Base-by-base conservation (phyloP, 2,797 vertebrate species). In the Pyrocephalus nanus region DNA sequence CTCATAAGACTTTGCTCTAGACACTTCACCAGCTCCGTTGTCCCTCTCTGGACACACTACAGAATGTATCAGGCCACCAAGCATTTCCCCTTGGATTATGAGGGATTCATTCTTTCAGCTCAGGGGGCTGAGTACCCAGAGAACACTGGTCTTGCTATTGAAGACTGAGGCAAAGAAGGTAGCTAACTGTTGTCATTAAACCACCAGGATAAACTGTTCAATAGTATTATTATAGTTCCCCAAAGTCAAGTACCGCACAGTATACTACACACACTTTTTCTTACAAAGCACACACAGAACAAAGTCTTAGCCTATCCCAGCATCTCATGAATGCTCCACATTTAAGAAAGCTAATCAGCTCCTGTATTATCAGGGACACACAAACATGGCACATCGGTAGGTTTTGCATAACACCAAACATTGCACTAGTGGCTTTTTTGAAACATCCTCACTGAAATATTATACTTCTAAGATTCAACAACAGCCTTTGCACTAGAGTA, bases 291-390 rank as follows among this genome's bases (percentile, higher is more conserved):
- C 25, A 69, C 29, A 72, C 5, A 87, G 13, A 84, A 92, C 7
- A 42, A 86, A 90, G 65, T 27, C 58, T 83, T 62, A 86, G 47
- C 13, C 50, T 73, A 78, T 27, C 88, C 14, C 27, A 74, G 30
- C 38, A 72, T 89, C 93, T 90, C 73, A 92, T n/a, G 76, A 87
- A 60, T 53, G 40, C 20, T 93, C 42, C 67, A 70, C 61, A 51
- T 90, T 58, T 91, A 61, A 86, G 30, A 65, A 92, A 77, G 47
- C 38, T 79, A 66, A 81, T 81, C 45, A 90, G 51, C 21, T 75
- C 55, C 8, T 36, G 26, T 42, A 38, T 22, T 87, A 67, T 34
- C 50, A 88, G 51, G 25, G 47, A 65, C 51, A 73, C 23, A 45
- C 38, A 65, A 58, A 43, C 2, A 1, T 3, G 26, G 32, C 11